These are phyloP conservation scores for Agonum fuliginosum DNA, from an alignment of 2,888 invertebrate species.

Conservation along the genomic window DNA sequence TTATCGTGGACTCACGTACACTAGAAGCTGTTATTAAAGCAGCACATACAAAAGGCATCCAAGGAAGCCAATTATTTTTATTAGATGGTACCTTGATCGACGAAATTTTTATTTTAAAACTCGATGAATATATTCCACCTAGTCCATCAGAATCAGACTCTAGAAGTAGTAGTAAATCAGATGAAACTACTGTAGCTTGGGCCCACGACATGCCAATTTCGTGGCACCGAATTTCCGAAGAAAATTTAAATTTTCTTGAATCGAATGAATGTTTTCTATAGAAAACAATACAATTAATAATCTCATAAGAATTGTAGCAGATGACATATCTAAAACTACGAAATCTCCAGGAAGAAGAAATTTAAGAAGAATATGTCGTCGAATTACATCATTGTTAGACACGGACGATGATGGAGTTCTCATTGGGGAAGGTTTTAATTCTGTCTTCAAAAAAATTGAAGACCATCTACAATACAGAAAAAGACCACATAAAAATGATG, in stretches of 20 bases:
- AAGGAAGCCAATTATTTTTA: neutral
- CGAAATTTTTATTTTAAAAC: neutral
- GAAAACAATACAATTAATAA: neutral
- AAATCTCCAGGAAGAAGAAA: neutral
- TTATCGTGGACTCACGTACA: neutral
- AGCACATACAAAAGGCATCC: neutral
- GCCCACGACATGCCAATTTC: constrained; percentile 26
- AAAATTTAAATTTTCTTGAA: neutral
- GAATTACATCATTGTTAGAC: neutral
- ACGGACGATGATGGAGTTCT: neutral
- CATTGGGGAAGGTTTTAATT: neutral
- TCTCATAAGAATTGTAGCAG: neutral
- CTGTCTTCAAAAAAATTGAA: too few species aligned
- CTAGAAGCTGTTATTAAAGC: neutral
- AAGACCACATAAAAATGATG: too few species aligned
- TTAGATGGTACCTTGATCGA: neutral
- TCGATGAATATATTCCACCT: neutral
- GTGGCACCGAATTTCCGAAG: neutral
- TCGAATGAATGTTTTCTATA: neutral
- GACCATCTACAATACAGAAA: too few species aligned
- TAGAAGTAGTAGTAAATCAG: constrained; percentile 17
- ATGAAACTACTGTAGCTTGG: constrained; percentile 30
- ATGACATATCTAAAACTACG: neutral
- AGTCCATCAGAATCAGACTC: neutral
- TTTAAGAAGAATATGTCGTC: neutral